Evolutionary conservation across 2,888 invertebrate genomes (phyloP), one percentile per base, ranked within the genome.

Genomic region (Sturmia bella): DNA sequence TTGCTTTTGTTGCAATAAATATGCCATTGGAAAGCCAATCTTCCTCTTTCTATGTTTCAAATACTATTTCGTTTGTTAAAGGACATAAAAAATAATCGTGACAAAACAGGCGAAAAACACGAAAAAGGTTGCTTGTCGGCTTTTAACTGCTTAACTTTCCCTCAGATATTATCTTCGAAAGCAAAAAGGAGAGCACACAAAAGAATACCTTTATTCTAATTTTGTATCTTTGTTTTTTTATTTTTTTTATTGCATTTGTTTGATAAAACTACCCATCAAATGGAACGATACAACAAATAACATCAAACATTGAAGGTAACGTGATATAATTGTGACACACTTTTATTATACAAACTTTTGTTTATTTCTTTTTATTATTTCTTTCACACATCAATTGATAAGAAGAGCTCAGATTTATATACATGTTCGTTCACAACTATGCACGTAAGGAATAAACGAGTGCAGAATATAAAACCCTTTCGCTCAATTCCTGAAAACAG

Each of bases 271-370:
- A 81, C 81, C 68, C 74, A 73, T 77, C 77, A 81, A 68, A 77
- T 56, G 39, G 12, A 81, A 81, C 77, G 77, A 81, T 73, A 52
- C 19, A 68, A n/a, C 64, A 73, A 73, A 77, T 77, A 73, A 81
- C 77, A 68, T 43, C 6, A 56, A 64, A 69, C 63, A 73, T 73
- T 81, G 70, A 73, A 77, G 69, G 64, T 52, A 74, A 77, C 69
- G 77, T 63, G 27, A 27, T 77, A 81, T 77, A 81, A 81, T 77
- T 77, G 77, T 77, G 73, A 77, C 77, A 81, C 81, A 69, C 63
- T 81, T 81, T 68, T 57, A 50, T 50, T 64, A n/a, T 17, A 45
- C n/a, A 39, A 39, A 39, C 39, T 21, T 13, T 45, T 43, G 15
- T 59, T 45, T 15, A 32, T 43, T 52, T 19, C 6, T 19, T 9